Conservation (phyloP, 2,797 vertebrate genomes). For the Pelodytes ibericus region DNA sequence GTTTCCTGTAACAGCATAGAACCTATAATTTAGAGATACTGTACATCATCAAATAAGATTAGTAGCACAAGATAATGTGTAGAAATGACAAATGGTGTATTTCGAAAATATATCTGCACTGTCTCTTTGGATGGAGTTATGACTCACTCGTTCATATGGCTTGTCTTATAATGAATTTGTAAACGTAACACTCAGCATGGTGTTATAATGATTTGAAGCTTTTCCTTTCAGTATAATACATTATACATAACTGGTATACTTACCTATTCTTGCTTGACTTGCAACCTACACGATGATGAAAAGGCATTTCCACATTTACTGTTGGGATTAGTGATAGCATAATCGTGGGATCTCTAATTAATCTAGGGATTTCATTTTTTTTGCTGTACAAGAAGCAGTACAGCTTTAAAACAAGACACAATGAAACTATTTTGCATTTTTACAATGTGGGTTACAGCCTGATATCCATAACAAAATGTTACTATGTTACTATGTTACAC, state of each 20-base stretch:
- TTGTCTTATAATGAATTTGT: slow-evolving; percentile 40
- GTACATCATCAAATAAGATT: no score
- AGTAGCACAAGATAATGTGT: background rate
- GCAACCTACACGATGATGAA: slow-evolving; percentile 16
- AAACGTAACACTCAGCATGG: slow-evolving; percentile 36
- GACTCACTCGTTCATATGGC: slow-evolving; percentile 19
- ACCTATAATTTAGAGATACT: no score
- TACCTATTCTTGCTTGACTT: slow-evolving; percentile 14
- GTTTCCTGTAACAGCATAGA: no score
- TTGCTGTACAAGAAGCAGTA: background rate
- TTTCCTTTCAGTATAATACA: slow-evolving; percentile 27
- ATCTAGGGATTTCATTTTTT: background rate
- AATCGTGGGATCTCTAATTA: background rate
- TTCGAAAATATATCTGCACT: background rate
- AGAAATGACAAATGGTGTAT: background rate
- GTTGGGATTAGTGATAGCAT: background rate
- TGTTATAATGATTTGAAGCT: slow-evolving; percentile 36
- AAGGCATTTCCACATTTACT: background rate
- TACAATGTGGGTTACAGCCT: background rate
- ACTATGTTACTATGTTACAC: background rate
- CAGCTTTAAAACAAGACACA: background rate
- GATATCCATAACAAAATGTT: background rate
- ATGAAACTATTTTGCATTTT: background rate
- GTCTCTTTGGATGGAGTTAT: background rate
- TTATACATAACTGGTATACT: slow-evolving; percentile 31